These are phyloP conservation scores for Itoplectis maculator DNA, from an alignment of 2,888 invertebrate species.

Conservation along the genomic window DNA sequence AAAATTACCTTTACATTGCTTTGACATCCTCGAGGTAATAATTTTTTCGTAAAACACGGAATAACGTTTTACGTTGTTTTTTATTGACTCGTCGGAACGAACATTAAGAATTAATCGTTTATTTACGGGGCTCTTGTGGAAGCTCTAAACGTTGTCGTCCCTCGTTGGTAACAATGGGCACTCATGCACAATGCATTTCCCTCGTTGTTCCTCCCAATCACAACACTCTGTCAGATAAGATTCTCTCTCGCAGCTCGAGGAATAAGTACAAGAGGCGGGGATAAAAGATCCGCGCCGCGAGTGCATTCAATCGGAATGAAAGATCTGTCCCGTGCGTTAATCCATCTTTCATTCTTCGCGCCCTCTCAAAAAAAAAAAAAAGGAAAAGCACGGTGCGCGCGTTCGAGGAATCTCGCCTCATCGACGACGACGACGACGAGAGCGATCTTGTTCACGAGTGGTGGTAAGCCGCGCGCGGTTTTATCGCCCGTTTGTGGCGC, in stretches of 20 bases:
- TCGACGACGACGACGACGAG: constrained; percentile 1
- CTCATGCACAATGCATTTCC: constrained; percentile 14
- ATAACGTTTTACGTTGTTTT: background rate
- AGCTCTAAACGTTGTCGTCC: constrained; percentile 1
- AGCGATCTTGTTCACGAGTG: constrained; percentile 10
- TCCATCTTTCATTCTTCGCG: constrained; percentile 44
- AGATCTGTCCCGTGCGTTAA: constrained; percentile 43
- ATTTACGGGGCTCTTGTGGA: background rate
- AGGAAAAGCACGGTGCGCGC: background rate
- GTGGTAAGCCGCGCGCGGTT: constrained; percentile 26
- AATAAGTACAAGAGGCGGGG: constrained; percentile 4
- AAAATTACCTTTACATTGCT: no score
- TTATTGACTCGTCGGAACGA: background rate
- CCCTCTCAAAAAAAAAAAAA: background rate
- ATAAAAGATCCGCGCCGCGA: constrained; percentile 12
- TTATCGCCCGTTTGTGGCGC: constrained; percentile 1
- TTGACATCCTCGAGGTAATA: no score
- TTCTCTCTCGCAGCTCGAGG: background rate
- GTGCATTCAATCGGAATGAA: constrained; percentile 41
- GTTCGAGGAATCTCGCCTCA: constrained; percentile 6
- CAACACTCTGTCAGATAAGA: constrained; percentile 18
- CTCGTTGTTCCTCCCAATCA: constrained; percentile 18
- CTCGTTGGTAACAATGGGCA: constrained; percentile 5
- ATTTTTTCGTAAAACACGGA: background rate
- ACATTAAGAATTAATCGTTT: background rate